Percentiles rank a stretch among this genome's conserved stretches.
phyloP scores from a whole-genome alignment of 2,113 vertebrate species.

The Myiozetetes cayanensis region DNA sequence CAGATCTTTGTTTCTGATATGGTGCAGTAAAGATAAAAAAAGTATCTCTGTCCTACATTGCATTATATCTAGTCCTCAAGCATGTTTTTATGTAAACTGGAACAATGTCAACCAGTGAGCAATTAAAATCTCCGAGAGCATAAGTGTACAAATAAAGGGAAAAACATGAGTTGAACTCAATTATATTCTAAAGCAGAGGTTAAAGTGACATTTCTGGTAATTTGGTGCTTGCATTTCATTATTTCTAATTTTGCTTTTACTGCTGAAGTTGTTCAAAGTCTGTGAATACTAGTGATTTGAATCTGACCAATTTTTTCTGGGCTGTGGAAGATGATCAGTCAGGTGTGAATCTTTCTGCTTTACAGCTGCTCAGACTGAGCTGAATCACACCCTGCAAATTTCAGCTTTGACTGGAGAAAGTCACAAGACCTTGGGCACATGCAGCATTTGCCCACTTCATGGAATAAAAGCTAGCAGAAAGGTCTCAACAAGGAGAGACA shows the following conservation, averaged over 20 bases:
- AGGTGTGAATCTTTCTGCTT: not conserved
- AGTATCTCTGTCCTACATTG: not conserved
- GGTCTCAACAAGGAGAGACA: not conserved
- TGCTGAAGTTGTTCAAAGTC: not conserved
- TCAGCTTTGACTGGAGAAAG: not conserved
- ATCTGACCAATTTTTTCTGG: not conserved
- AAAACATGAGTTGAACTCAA: not conserved
- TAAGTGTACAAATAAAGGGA: not conserved
- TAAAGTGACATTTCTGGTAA: not conserved
- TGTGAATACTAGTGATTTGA: not conserved
- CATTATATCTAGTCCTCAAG: not conserved
- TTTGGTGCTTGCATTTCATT: not conserved
- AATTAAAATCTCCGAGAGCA: not conserved
- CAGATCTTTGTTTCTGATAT: not conserved
- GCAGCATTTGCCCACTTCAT: not conserved
- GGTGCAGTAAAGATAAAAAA: not conserved
- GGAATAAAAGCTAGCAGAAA: not conserved
- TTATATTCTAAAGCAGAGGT: not conserved
- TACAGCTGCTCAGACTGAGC: not conserved
- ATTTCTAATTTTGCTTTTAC: not conserved
- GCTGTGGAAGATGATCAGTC: not conserved
- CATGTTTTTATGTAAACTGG: not conserved
- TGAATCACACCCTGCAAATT: not conserved
- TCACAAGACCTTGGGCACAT: not conserved
- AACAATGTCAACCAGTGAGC: not conserved